Conservation (phyloP, 2,888 invertebrate species). For the Sinhomidia bicolor region DNA sequence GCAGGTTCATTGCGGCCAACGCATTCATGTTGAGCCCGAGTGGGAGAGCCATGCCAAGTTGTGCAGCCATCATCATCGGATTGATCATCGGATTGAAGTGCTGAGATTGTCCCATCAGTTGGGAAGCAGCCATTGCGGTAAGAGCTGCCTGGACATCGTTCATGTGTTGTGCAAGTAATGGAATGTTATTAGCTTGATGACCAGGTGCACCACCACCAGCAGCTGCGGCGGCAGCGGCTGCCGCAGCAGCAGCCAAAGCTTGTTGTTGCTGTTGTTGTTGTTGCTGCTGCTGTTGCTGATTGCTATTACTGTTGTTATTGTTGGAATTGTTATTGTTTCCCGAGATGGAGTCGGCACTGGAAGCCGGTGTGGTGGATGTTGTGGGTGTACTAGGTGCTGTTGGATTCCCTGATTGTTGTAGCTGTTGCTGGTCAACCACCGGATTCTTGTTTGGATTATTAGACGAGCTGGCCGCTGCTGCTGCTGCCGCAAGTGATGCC, state of each 20-base stretch:
- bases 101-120: slow-evolving; percentile 84
- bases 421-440: slow-evolving; percentile 10
- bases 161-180: slow-evolving; percentile 88
- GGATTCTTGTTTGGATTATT: slow-evolving; percentile 29
- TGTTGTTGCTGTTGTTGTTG: slow-evolving; percentile 47
- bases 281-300: slow-evolving; percentile 80
- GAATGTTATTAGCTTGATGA: slow-evolving; percentile 81
- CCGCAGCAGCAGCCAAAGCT: slow-evolving; percentile 74
- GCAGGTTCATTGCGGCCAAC: slow-evolving; percentile 96
- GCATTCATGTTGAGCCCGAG: slow-evolving; percentile 90
- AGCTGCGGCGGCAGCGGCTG: slow-evolving; percentile 63
- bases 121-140: slow-evolving; percentile 89
- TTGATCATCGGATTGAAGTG: slow-evolving; percentile 94
- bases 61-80: slow-evolving; percentile 86
- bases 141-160: slow-evolving; percentile 92
- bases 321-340: slow-evolving; percentile 79
- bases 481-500: slow-evolving; percentile 76
- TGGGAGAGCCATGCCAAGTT: slow-evolving; percentile 86
- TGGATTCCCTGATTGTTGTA: slow-evolving; percentile 67
- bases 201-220: slow-evolving; percentile 68
- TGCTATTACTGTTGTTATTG: too few relatives aligned
- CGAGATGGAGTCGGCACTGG: slow-evolving; percentile 82
- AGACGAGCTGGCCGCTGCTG: slow-evolving; percentile 54
- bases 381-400: slow-evolving; percentile 86
- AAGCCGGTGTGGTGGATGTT: slow-evolving; percentile 85